A percentile compares a stretch with the other conserved stretches of the same genome.
phyloP scores from a whole-genome alignment of 2,797 vertebrate genomes.

The Anisognathus igniventris region DNA sequence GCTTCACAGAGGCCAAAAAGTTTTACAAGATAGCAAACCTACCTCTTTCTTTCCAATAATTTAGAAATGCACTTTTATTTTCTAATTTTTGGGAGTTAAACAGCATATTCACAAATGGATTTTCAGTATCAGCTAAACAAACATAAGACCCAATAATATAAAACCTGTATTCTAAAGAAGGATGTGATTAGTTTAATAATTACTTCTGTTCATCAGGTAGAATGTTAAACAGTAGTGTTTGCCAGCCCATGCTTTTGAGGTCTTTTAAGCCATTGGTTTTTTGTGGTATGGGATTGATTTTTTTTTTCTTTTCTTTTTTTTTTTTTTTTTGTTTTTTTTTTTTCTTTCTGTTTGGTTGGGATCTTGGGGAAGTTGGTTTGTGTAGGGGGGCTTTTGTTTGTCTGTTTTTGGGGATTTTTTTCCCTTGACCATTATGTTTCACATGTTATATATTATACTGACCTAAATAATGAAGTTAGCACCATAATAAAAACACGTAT shows the following conservation, averaged over 20 bases:
- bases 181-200: background rate
- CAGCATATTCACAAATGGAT: background rate
- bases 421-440: conserved; percentile 63
- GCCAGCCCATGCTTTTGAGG: conserved; percentile 68
- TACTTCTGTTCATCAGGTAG: background rate
- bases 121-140: conserved; percentile 9
- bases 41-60: conserved; percentile 3
- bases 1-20: conserved; percentile 40
- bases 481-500: conserved; percentile 66
- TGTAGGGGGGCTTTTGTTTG: background rate
- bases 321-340: background rate
- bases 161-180: background rate
- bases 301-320: background rate
- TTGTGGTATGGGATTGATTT: background rate
- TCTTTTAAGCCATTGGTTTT: conserved; percentile 54
- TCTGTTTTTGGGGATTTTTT: background rate
- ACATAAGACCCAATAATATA: background rate
- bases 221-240: conserved; percentile 59
- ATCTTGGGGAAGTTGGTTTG: background rate
- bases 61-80: background rate
- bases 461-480: conserved; percentile 75
- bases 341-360: background rate
- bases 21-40: conserved; percentile 50
- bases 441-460: conserved; percentile 75
- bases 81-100: background rate